Base-by-base conservation (phyloP, 2,888 invertebrate species). In the Scaptomyza tumidula region DNA sequence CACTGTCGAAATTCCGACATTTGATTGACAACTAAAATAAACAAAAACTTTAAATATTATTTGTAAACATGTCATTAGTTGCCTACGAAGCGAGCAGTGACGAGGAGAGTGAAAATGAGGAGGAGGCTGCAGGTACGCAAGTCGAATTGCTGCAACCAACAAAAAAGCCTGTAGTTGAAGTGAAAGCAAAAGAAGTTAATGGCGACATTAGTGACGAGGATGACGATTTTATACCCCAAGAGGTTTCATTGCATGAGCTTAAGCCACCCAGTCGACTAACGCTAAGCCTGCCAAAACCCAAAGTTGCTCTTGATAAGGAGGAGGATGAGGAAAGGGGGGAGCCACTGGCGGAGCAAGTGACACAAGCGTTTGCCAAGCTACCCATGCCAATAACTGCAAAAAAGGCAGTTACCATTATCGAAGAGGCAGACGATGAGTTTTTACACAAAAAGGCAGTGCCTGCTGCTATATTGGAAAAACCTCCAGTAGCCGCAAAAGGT, bases 371-470 rank as follows among this genome's bases (percentile, higher is more conserved):
- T 78, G 75, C 86, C 45, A 90, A 89, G 48, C 77, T 91, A 16
- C 93, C 92, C 27, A 73, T 84, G 61, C 92, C 93, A 73, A 71
- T 67, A 1, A 29, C 53, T 5, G 10, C 57, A 16, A 10, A 39
- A 0, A 3, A 33, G 10, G 35, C 46, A 0, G 63, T 46, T 11
- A 16, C 48, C 1, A 33, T 70, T 7, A 71, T 89, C 14, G 87
- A 86, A 60, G 95, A 95, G 78, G 94, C 93, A 71, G 94, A 95
- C 78, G 95, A 95, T 89, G 94, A 95, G 73, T 94, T 94, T 78
- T 85, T 95, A 13, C 93, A 93, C 66, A 95, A 95, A 83, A 95
- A 94, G 76, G 94, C 93, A 70, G 89, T 88, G 10, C 87, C 90
- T 1, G 39, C 58, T 4, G 57, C 59, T 27, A 64, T 55, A n/a